Evolutionary conservation across 2,888 invertebrate species (phyloP), one percentile per base, ranked within the genome.

Genomic region (Trachelus stipa): DNA sequence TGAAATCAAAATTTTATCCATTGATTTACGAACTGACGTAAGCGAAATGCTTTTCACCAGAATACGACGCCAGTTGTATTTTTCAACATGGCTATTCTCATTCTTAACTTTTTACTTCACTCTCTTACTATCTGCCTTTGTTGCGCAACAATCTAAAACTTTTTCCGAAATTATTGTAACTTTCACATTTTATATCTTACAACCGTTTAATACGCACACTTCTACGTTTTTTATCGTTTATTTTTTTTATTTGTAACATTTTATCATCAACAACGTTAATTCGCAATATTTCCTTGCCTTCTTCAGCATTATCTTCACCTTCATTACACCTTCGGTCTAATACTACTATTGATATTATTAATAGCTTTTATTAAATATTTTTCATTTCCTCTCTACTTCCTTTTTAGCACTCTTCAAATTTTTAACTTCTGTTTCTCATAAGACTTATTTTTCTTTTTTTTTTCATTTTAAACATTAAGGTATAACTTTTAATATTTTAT

Each of bases 401-500:
- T 56, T 68, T 31, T 75, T 75, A 75, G 68, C 68, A 40, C 35
- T 69, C 35, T 4, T 76, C 56, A 56, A 76, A 77, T 76, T 31
- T 73, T 77, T 75, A 71, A 31, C 73, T 34, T 71, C 30, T n/a
- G 73, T 11, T 23, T 31, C 9, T 31, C 73, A 12, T 75, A 69
- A 68, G 73, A 40, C 34, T 73, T 69, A 76, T 78, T 83, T 81
- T 78, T 77, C 35, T 30, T 82, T 84, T 84, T 82, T 75, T 83
- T 79, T 80, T 80, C 84, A 84, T 82, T 85, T 85, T 77, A 83
- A 84, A 83, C 83, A 81, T 81, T 80, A 81, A 81, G 78, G 79
- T 75, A 79, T 88, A 88, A 85, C 81, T 79, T 76, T 87, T 86
- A 86, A 84, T 85, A 85, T 79, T 23, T 56, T 89, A 88, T 89